Conservation (phyloP, 2,113 vertebrate genomes). For the Oxyruncus cristatus region DNA sequence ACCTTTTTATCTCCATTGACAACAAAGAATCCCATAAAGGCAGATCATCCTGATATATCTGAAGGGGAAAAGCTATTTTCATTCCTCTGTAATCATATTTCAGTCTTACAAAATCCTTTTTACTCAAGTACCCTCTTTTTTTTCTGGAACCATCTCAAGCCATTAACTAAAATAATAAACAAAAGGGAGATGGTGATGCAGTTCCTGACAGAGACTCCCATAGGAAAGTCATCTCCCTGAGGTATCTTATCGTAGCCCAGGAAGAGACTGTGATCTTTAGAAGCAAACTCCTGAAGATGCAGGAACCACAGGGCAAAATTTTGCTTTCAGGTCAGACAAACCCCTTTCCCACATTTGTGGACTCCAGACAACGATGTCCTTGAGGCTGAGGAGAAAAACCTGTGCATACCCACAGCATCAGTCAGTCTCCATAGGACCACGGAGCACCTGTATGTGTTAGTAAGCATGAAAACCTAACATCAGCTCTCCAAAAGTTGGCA, state of each 20-base stretch:
- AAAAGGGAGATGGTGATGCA: not conserved
- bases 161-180: not conserved
- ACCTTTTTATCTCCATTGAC: not conserved
- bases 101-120: not conserved
- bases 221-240: not conserved
- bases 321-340: not conserved
- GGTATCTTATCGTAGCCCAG: accelerated
- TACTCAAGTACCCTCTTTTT: not conserved
- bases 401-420: not conserved
- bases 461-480: not conserved
- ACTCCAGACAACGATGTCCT: not conserved
- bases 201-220: not conserved
- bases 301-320: not conserved
- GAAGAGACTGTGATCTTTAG: not conserved
- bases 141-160: not conserved
- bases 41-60: not conserved
- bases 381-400: not conserved
- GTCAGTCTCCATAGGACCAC: not conserved
- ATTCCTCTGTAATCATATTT: not conserved
- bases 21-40: not conserved
- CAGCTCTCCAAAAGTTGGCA: not conserved
- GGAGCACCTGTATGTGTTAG: not conserved
- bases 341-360: not conserved
- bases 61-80: not conserved
- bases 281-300: not conserved